Base-by-base conservation (phyloP, 23 tunicate genomes). In the Clavelina lepadiformis region DNA sequence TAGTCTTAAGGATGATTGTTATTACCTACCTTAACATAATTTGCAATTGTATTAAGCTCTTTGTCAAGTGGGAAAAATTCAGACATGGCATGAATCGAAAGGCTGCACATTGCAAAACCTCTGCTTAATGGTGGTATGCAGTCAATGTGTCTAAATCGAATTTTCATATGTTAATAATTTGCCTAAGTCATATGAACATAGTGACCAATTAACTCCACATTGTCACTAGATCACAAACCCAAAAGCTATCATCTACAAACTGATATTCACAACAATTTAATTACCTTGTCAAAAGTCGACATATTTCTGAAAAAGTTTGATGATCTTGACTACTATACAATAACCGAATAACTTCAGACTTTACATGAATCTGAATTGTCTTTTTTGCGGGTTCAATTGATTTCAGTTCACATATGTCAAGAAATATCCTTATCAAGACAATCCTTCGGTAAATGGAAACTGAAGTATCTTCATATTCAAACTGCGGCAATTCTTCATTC, bases 31-130 rank as follows among this genome's bases (percentile, higher is more conserved):
- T 29, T 19, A 31, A 72, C 53, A 45, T 72, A 72, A 46, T 37
- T 36, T 38, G 67, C 54, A 26, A 72, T 31, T 3, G 57, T 45
- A 22, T 38, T 30, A 27, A 38, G 30, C 29, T 58, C 53, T 6
- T 32, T 41, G 22, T 59, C 37, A 19, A 76, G 18, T 19, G 56
- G 67, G 49, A 15, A 23, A 66, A 68, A 78, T n/a, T 68, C 75
- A 78, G 75, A 68, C 69, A 78, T 78, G 1, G 84, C 84, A 46
- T 68, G 84, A 45, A 78, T 68, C 3, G 84, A 78, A 21, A 78
- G 28, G 20, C 75, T 44, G 31, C 75, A 78, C 11, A 78, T 31
- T 13, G 84, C 69, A 67, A 78, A 78, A 18, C 38, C 44, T 26
- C 74, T 36, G 21, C 28, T 35, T 21, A 58, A 34, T 19, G 75